Evolutionary conservation across 2,113 vertebrate genomes (phyloP), one percentile per base, ranked within the genome.

Genomic region (Heterotilapia buettikoferi): DNA sequence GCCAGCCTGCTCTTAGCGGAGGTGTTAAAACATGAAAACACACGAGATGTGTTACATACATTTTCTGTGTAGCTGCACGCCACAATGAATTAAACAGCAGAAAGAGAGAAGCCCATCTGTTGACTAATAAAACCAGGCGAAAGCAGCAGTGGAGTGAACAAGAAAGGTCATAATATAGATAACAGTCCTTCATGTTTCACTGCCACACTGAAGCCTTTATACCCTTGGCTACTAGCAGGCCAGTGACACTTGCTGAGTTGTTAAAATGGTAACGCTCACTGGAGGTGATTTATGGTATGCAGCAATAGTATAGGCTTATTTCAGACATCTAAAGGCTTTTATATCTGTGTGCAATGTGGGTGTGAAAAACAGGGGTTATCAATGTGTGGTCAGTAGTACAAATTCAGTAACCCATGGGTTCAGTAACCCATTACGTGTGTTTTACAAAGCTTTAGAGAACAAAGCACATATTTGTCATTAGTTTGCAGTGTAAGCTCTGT

Each of bases 41-140:
- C 87, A 38, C 71, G 81, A 92, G 90, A 94, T 79, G 90, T 84
- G 86, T 38, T 66, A 66, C 33, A 66, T 66, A 66, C 85, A 88
- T 93, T 92, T 92, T 82, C 84, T 84, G 61, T 80, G 85, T 85
- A 86, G 92, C 89, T 92, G 84, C 82, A 83, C 59, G 88, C 86
- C 63, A 86, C 87, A 68, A 40, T 66, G 54, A 86, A 90, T 93
- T 92, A 88, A 89, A 89, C 85, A 92, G 88, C 92, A 92, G 59
- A 92, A 73, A 90, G 71, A 94, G 80, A 86, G 61, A 86, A 82
- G 86, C 79, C 93, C 94, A 95, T 96, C 93, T 96, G 94, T 86
- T 83, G 61, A 85, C 84, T 93, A 93, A 92, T 94, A 92, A 92
- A 94, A 92, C 5, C 86, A 84, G 78, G 88, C 66, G 81, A 86